These are phyloP conservation scores for Dolichallabes microphthalmus DNA, from an alignment of 2,113 vertebrate species.

Conservation along the genomic window DNA sequence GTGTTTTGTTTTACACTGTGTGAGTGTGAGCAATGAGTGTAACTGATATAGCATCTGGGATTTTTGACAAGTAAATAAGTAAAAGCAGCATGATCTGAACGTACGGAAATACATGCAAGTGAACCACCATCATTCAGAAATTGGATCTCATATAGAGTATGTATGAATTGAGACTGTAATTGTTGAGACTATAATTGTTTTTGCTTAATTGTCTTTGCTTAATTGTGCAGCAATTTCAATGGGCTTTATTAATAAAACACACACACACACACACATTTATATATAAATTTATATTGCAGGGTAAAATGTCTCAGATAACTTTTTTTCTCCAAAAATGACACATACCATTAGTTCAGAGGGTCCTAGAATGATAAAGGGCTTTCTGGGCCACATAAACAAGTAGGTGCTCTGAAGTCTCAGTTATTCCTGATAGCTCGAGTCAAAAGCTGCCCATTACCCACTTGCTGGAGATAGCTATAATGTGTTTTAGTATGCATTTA, in stretches of 20 bases:
- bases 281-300: neutral
- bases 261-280: neutral
- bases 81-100: no score
- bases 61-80: no score
- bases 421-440: neutral
- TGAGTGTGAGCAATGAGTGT: no score
- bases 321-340: neutral
- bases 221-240: neutral
- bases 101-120: no score
- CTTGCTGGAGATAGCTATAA: neutral
- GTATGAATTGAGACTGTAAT: neutral
- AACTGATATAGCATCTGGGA: no score
- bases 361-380: neutral
- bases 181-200: no score
- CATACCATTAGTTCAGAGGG: neutral
- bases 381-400: neutral
- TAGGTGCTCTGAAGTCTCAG: neutral
- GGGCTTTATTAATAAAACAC: no score
- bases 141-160: neutral
- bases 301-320: neutral
- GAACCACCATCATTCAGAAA: no score
- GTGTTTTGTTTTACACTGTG: no score
- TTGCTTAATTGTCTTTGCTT: no score
- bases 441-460: neutral
- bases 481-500: neutral